Evolutionary conservation across 2,113 vertebrate genomes (phyloP).

Genomic region (Eolophus roseicapilla): DNA sequence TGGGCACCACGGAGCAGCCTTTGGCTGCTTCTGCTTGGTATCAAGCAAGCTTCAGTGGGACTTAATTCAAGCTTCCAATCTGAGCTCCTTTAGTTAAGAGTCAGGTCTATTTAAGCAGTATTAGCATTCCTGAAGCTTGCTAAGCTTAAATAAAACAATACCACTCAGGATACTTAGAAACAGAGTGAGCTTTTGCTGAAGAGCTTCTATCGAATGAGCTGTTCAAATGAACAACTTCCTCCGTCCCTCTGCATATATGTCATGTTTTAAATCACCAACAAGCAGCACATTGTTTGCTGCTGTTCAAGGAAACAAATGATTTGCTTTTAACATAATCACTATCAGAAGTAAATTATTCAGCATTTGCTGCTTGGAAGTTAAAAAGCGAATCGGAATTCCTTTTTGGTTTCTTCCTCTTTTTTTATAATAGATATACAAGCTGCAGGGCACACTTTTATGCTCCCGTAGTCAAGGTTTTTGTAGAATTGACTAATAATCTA

Average conservation of each 20-base stretch:
- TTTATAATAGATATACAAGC: slow-evolving; percentile 51
- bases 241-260: not conserved
- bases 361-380: slow-evolving; percentile 51
- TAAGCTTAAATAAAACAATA: slow-evolving; percentile 51
- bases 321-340: slow-evolving; percentile 62
- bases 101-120: not conserved
- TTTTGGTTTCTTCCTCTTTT: slow-evolving; percentile 27
- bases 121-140: slow-evolving; percentile 22
- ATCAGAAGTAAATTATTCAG: slow-evolving; percentile 65
- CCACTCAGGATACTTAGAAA: not conserved
- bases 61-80: not conserved
- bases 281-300: not conserved
- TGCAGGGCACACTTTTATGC: slow-evolving; percentile 62
- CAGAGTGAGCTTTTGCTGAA: not conserved
- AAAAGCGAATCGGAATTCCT: slow-evolving; percentile 65
- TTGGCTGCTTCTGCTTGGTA: not conserved
- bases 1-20: not conserved
- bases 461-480: slow-evolving; percentile 50
- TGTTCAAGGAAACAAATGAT: slow-evolving; percentile 62
- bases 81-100: not conserved
- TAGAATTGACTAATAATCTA: slow-evolving; percentile 73
- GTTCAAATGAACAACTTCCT: not conserved
- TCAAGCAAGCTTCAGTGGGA: not conserved
- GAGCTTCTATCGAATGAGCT: slow-evolving; percentile 40
- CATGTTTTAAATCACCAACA: slow-evolving; percentile 40